Evolutionary conservation across 2,888 invertebrate genomes (phyloP), one percentile per base, ranked within the genome.

Genomic region (Ctena decussata): DNA sequence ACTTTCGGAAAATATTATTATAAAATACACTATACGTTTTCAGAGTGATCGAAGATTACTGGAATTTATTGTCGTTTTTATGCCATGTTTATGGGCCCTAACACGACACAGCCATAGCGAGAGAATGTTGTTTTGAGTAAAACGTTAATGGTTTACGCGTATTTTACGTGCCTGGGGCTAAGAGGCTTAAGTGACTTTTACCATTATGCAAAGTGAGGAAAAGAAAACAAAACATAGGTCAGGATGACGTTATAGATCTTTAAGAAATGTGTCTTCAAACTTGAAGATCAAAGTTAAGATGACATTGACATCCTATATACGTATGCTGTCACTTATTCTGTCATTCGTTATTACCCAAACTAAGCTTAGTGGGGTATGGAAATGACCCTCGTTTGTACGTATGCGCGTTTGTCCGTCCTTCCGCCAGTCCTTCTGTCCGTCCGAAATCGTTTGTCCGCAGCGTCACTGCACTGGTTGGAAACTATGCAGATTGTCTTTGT

Each of bases 1-100:
- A 32, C 75, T 72, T 57, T 81, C 84, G 84, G 87, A 85, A 85
- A 87, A 87, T 87, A 80, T 84, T 87, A 87, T 87, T 82, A 87
- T 87, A 84, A 82, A 85, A 84, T 78, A 82, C 84, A 85, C 87
- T 87, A 75, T 60, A 82, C 60, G 65, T 74, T 77, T 72, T 49
- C 73, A 85, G 87, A 82, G 80, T 80, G 77, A 82, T 85, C 80
- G 46, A 82, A 76, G 75, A 74, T 85, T 74, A 78, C 81, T 81
- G 49, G 81, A 41, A 65, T 44, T n/a, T 44, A 37, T 30, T 60
- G 39, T 77, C 75, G 46, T 73, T 72, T 71, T 49, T 57, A 37
- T 39, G 49, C 46, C 57, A 71, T 69, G 77, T 72, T 87, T 87
- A 84, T 82, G 82, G 74, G 81, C 39, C 72, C 60, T 60, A 60